These are phyloP conservation scores for Petroica traversi DNA, from an alignment of 2,113 vertebrate species.

Conservation along the genomic window DNA sequence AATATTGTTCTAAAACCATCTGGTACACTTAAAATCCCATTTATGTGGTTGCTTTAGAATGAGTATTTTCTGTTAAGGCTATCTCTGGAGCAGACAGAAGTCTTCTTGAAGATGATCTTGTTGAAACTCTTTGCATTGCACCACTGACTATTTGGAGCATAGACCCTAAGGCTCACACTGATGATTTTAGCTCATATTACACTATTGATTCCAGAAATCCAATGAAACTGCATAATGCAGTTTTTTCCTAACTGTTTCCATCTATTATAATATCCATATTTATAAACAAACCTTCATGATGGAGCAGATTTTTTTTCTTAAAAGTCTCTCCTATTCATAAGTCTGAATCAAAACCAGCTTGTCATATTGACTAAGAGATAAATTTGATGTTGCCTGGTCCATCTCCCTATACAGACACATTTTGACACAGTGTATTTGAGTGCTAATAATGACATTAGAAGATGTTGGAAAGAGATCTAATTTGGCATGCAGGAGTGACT, in stretches of 20 bases:
- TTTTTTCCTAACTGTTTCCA: neutral
- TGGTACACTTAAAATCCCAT: neutral
- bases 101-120: neutral
- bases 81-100: neutral
- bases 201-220: neutral
- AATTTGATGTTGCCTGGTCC: constrained; percentile 69
- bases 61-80: neutral
- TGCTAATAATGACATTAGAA: constrained; percentile 88
- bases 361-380: constrained; percentile 72
- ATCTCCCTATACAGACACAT: constrained; percentile 72
- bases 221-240: neutral
- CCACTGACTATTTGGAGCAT: neutral
- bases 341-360: constrained; percentile 65
- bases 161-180: neutral
- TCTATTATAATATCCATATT: neutral
- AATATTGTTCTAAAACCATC: neutral
- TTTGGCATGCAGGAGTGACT: constrained; percentile 82
- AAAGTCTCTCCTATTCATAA: constrained; percentile 22
- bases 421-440: constrained; percentile 82
- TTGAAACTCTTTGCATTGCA: neutral
- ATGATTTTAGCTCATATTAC: neutral
- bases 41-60: neutral
- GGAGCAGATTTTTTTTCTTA: neutral
- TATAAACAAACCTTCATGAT: neutral
- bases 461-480: constrained; percentile 80